These are phyloP conservation scores for Cyaniris semiargus DNA, from an alignment of 2,888 invertebrate genomes.

Conservation along the genomic window DNA sequence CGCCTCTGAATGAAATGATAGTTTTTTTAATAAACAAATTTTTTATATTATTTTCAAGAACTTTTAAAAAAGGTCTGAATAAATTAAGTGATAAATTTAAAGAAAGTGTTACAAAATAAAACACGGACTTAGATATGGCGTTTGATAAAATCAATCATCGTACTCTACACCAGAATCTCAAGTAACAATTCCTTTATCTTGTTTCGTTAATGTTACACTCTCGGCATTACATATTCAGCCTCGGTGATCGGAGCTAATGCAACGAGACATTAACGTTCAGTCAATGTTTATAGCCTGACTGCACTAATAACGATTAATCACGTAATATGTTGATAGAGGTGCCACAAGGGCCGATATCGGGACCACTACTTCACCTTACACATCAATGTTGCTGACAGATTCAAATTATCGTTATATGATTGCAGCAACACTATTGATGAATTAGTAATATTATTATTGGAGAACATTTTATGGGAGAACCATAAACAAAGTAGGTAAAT, in stretches of 20 bases:
- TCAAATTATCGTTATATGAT: background rate
- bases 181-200: constrained; percentile 35
- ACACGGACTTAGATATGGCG: constrained; percentile 8
- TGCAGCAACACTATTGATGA: background rate
- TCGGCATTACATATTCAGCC: constrained; percentile 46
- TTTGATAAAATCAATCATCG: constrained; percentile 30
- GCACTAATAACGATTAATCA: constrained; percentile 67
- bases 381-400: constrained; percentile 43
- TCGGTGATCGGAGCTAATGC: constrained; percentile 55
- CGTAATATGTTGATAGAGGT: constrained; percentile 55
- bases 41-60: background rate
- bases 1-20: too few relatives aligned
- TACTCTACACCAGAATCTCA: constrained; percentile 29
- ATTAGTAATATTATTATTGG: background rate
- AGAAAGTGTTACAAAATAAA: constrained; percentile 27
- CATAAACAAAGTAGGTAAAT: background rate
- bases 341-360: constrained; percentile 52
- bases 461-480: background rate
- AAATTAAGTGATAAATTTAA: constrained; percentile 5
- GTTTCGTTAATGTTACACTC: constrained; percentile 37
- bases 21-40: background rate
- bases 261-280: constrained; percentile 58
- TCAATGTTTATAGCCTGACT: constrained; percentile 55
- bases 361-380: constrained; percentile 47
- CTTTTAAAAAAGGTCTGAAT: background rate